Conservation (phyloP, 2,113 vertebrate species). For the Glaucomys volans region DNA sequence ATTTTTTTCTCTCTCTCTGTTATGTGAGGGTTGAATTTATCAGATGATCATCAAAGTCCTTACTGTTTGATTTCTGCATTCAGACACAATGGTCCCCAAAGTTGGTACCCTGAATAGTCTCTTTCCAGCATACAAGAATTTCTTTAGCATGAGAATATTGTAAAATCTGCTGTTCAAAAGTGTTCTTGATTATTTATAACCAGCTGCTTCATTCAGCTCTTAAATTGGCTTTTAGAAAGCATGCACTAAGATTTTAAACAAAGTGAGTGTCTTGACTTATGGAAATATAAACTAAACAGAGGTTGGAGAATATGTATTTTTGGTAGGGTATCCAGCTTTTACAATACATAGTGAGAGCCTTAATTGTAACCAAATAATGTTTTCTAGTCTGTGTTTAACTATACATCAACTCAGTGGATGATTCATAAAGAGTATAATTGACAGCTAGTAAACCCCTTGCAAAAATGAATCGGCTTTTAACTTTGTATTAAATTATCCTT, state of each 20-base stretch:
- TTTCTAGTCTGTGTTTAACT: slow-evolving; percentile 65
- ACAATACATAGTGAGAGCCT: slow-evolving; percentile 34
- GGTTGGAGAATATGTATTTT: slow-evolving; percentile 35
- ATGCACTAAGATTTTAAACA: slow-evolving; percentile 22
- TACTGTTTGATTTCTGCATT: not conserved
- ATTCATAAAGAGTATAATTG: slow-evolving; percentile 61
- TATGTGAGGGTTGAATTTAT: not conserved
- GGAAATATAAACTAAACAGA: slow-evolving; percentile 64
- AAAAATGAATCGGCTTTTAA: slow-evolving; percentile 74
- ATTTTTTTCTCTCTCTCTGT: not conserved
- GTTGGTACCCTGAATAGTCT: not conserved
- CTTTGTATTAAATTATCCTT: slow-evolving; percentile 81
- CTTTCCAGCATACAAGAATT: not conserved
- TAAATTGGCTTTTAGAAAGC: slow-evolving; percentile 45
- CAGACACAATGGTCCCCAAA: not conserved
- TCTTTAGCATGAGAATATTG: not conserved
- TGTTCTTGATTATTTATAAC: slow-evolving; percentile 12
- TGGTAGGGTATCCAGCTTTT: slow-evolving; percentile 26
- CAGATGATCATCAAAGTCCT: not conserved
- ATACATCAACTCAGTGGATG: not conserved
- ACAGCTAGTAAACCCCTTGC: slow-evolving; percentile 67
- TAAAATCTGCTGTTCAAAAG: not conserved
- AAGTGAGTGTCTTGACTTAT: slow-evolving; percentile 42
- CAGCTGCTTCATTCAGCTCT: slow-evolving; percentile 38
- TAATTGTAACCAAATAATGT: slow-evolving; percentile 70